Percentiles rank a stretch among this genome's conserved stretches.
These are phyloP conservation scores for Bovichtus variegatus DNA, from an alignment of 2,797 vertebrate genomes.

Conservation along the genomic window DNA sequence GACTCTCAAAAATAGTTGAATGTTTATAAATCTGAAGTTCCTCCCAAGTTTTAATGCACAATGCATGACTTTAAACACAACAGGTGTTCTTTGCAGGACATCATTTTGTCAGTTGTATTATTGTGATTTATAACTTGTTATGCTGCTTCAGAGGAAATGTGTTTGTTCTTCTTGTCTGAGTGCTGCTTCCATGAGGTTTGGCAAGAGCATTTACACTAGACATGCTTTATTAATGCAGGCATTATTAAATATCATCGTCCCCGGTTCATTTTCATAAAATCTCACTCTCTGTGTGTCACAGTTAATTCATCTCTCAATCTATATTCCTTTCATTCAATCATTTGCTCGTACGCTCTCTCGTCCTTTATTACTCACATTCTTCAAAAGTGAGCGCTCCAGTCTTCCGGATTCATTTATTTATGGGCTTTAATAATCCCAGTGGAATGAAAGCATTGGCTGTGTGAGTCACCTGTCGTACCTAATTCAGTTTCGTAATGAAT, in stretches of 20 bases:
- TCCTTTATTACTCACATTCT: constrained; percentile 58
- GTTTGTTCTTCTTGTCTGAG: not conserved
- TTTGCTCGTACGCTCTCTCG: constrained; percentile 9
- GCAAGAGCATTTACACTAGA: constrained; percentile 23
- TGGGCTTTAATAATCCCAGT: constrained; percentile 55
- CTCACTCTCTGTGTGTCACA: constrained; percentile 3
- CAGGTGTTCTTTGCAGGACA: not conserved
- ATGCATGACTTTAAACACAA: not conserved
- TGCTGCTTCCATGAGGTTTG: not conserved
- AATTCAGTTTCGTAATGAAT: constrained; percentile 50
- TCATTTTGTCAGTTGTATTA: not conserved
- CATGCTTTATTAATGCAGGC: constrained; percentile 47
- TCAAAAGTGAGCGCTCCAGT: constrained; percentile 46
- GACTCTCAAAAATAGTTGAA: not conserved
- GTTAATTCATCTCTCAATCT: constrained; percentile 14
- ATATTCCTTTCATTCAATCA: constrained; percentile 26
- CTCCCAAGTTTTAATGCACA: not conserved
- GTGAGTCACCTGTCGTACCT: constrained; percentile 32
- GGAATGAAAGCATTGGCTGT: constrained; percentile 32
- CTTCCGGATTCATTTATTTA: constrained; percentile 41
- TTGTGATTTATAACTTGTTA: not conserved
- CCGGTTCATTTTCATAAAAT: constrained; percentile 34
- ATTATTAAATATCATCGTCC: constrained; percentile 61
- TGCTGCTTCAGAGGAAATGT: not conserved
- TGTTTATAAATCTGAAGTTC: not conserved